phyloP scores from a whole-genome alignment of 2,888 invertebrate genomes.

The Clusia tigrina region DNA sequence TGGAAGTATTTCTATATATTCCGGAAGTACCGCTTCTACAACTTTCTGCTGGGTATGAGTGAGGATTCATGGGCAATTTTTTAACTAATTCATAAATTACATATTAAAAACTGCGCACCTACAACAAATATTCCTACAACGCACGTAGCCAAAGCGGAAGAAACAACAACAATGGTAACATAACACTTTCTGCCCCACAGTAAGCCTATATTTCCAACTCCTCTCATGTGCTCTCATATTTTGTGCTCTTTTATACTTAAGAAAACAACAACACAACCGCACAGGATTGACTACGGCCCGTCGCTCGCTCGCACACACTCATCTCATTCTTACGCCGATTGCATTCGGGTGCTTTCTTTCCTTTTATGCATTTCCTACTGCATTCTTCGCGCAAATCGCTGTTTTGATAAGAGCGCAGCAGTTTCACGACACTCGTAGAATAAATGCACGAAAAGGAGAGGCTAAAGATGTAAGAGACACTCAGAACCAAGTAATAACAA shows the following conservation, averaged over 20 bases:
- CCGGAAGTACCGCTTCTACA: too few relatives aligned
- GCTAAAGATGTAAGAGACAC: background rate
- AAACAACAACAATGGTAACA: too few relatives aligned
- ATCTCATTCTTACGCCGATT: constrained; percentile 14
- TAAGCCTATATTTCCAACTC: background rate
- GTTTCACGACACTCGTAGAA: background rate
- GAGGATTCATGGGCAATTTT: too few relatives aligned
- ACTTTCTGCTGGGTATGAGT: too few relatives aligned
- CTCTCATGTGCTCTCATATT: background rate
- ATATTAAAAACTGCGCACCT: too few relatives aligned
- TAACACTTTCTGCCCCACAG: too few relatives aligned
- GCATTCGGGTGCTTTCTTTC: constrained; percentile 11
- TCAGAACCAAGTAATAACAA: constrained; percentile 27
- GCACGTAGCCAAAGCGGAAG: too few relatives aligned
- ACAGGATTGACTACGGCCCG: background rate
- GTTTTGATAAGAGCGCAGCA: constrained; percentile 13
- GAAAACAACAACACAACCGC: background rate
- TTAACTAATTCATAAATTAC: too few relatives aligned
- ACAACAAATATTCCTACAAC: too few relatives aligned
- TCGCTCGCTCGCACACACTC: background rate
- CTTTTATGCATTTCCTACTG: constrained; percentile 33
- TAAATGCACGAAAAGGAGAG: background rate
- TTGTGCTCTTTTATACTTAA: background rate
- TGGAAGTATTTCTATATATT: too few relatives aligned
- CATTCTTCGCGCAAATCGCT: constrained; percentile 21